These are phyloP conservation scores for Anorthoa munda DNA, from an alignment of 2,888 invertebrate genomes.

Conservation along the genomic window DNA sequence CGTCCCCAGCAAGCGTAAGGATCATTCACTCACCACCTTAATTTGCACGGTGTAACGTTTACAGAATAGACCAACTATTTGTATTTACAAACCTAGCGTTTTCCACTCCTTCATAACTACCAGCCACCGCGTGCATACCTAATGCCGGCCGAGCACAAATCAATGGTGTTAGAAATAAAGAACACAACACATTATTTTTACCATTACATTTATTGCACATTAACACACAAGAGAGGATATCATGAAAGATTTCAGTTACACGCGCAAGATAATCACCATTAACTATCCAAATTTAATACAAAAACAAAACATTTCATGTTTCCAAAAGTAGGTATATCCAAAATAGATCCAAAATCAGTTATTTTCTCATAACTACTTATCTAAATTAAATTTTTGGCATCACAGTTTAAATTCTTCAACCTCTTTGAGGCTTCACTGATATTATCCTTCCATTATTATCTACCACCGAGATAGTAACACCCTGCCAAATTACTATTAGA, in stretches of 20 bases:
- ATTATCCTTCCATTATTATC: neutral
- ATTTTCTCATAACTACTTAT: conserved; percentile 21
- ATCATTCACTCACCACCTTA: too few relatives aligned
- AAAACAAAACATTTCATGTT: conserved; percentile 36
- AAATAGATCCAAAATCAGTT: conserved; percentile 48
- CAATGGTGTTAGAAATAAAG: neutral
- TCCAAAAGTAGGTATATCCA: conserved; percentile 46
- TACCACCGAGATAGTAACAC: conserved; percentile 4
- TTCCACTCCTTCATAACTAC: too few relatives aligned
- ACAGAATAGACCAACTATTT: too few relatives aligned
- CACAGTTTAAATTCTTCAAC: conserved; percentile 19
- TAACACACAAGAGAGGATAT: conserved; percentile 36
- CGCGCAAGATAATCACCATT: conserved; percentile 33
- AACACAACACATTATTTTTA: conserved; percentile 24
- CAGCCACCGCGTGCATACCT: neutral
- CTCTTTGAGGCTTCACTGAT: conserved; percentile 2
- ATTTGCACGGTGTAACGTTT: too few relatives aligned
- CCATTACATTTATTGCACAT: conserved; percentile 43
- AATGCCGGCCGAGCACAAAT: neutral
- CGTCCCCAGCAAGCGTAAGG: too few relatives aligned
- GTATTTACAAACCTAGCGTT: too few relatives aligned
- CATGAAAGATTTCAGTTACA: conserved; percentile 34
- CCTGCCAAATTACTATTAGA: conserved; percentile 9
- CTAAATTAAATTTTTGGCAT: conserved; percentile 49
- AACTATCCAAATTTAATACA: conserved; percentile 45